phyloP scores from a whole-genome alignment of 1,140 invertebrate species.

The Meteorus sp. region DNA sequence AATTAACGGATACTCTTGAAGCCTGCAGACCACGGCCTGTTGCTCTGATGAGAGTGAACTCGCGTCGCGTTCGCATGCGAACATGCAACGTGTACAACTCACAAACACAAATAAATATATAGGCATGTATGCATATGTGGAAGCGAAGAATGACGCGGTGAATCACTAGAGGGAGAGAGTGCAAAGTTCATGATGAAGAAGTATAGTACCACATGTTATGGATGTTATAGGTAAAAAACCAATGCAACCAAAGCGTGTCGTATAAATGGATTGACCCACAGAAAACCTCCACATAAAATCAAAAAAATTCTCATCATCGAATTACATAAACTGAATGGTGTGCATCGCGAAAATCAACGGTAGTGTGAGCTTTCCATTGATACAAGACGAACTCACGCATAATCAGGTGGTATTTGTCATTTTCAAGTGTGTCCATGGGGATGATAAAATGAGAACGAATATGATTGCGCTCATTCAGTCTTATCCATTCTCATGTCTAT shows the following conservation, averaged over 20 bases:
- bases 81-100: neutral
- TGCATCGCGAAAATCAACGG: too few species aligned
- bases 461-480: slow-evolving; percentile 1
- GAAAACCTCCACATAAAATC: slow-evolving; percentile 60
- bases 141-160: neutral
- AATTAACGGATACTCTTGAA: slow-evolving; percentile 32
- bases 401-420: slow-evolving; percentile 38
- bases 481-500: neutral
- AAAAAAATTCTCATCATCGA: too few species aligned
- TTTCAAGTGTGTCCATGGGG: slow-evolving; percentile 19
- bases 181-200: slow-evolving; percentile 1
- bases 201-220: neutral
- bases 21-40: slow-evolving; percentile 1
- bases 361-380: too few species aligned
- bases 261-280: slow-evolving; percentile 58
- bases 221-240: neutral
- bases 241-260: slow-evolving; percentile 38
- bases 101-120: too few species aligned
- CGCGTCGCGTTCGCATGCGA: neutral
- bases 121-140: neutral
- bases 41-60: neutral
- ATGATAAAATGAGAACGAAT: slow-evolving; percentile 9
- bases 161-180: neutral
- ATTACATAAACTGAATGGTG: slow-evolving; percentile 56
- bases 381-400: slow-evolving; percentile 38